Conservation (phyloP, 2,888 invertebrate species). For the Pheosia gnoma region DNA sequence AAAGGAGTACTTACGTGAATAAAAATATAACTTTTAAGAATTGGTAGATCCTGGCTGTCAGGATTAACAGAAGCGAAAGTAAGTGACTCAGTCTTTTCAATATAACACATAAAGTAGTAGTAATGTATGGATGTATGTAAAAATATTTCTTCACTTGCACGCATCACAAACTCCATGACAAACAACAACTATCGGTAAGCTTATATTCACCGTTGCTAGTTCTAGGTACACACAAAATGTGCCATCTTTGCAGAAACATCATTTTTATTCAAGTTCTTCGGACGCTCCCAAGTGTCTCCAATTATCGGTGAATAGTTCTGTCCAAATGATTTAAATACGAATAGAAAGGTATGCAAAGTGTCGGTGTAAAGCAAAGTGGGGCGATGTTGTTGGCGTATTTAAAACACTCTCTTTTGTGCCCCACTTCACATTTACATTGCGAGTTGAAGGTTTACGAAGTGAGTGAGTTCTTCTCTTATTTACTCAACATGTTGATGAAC, state of each 20-base stretch:
- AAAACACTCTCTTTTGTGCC: slow-evolving; percentile 44
- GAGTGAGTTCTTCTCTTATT: slow-evolving; percentile 37
- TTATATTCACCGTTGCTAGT: no score
- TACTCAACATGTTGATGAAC: slow-evolving; percentile 37
- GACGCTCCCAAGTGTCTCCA: neutral
- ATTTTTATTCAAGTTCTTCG: slow-evolving; percentile 4
- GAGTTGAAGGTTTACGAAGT: slow-evolving; percentile 30
- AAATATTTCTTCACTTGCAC: no score
- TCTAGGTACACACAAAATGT: no score
- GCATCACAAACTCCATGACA: no score
- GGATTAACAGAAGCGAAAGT: no score
- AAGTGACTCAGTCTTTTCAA: no score
- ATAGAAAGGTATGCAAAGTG: slow-evolving; percentile 30
- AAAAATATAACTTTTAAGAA: no score
- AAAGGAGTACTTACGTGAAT: no score
- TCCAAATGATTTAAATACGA: slow-evolving; percentile 15
- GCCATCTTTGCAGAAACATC: neutral
- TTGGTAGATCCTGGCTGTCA: no score
- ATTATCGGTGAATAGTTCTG: slow-evolving; percentile 5
- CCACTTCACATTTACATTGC: slow-evolving; percentile 47
- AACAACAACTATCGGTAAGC: no score
- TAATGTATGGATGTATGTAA: no score
- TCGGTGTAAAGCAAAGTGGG: slow-evolving; percentile 38
- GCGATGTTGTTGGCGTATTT: slow-evolving; percentile 44
- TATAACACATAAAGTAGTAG: no score